Conservation (phyloP, 1,140 invertebrate genomes). For the Epicauta chinensis region DNA sequence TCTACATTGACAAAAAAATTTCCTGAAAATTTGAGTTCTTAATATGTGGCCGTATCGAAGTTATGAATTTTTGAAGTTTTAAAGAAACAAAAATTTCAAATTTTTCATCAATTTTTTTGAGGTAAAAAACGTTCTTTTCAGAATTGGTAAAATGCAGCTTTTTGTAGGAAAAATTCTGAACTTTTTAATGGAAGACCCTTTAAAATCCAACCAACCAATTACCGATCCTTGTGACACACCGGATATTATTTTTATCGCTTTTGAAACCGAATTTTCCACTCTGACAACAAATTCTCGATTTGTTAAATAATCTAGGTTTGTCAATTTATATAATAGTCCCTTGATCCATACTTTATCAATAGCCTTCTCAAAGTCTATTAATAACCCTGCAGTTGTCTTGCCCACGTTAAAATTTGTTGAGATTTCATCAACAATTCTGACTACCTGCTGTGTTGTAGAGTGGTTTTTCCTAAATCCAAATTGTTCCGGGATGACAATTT, state of each 20-base stretch:
- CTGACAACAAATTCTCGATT: neutral
- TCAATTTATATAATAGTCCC: neutral
- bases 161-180: no score
- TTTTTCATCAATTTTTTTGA: no score
- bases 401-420: neutral
- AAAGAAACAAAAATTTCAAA: no score
- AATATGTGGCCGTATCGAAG: no score
- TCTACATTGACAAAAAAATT: no score
- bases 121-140: no score
- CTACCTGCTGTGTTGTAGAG: neutral
- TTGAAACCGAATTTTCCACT: neutral
- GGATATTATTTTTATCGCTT: slow-evolving; percentile 9
- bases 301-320: neutral
- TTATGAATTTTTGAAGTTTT: no score
- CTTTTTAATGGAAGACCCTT: no score
- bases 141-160: no score
- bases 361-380: slow-evolving; percentile 28
- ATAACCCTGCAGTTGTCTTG: neutral
- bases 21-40: no score
- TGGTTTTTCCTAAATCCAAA: slow-evolving; percentile 2
- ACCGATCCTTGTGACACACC: slow-evolving; percentile 30
- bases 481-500: slow-evolving; percentile 6
- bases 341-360: slow-evolving; percentile 28
- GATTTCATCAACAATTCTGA: neutral
- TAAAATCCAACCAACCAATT: no score